A percentile compares a stretch with the other conserved stretches of the same genome.
These are phyloP conservation scores for Peromyscus leucopus DNA, from an alignment of 2,113 vertebrate species.

Conservation along the genomic window DNA sequence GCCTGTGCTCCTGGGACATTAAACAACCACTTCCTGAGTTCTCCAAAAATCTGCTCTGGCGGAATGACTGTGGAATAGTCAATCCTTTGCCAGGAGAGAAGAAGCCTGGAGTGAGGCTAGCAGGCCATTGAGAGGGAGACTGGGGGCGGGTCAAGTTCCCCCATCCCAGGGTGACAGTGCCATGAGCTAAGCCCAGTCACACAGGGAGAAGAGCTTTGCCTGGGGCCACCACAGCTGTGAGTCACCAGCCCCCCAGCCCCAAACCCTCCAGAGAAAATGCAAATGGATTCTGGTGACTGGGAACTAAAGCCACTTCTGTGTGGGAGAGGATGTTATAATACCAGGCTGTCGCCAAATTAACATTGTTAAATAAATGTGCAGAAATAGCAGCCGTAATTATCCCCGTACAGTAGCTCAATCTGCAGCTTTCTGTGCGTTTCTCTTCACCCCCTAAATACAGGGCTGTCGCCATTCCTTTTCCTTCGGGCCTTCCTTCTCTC, in stretches of 20 bases:
- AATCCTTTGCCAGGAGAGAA: neutral
- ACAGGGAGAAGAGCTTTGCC: neutral
- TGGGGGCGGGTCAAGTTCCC: accelerated
- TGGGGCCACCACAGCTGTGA: neutral
- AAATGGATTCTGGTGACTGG: conserved; percentile 59
- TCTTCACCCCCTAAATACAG: conserved; percentile 25
- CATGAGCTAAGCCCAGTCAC: neutral
- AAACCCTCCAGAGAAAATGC: conserved; percentile 59
- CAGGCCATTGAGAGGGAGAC: neutral
- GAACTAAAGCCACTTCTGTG: conserved; percentile 65
- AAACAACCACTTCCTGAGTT: neutral
- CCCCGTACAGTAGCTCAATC: conserved; percentile 47
- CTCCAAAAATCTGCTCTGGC: neutral
- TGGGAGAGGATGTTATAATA: conserved; percentile 79
- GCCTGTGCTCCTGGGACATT: neutral
- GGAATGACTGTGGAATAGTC: neutral
- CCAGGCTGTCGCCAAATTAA: conserved; percentile 76
- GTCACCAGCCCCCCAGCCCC: conserved; percentile 37
- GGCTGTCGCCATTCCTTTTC: neutral
- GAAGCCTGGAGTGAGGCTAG: neutral
- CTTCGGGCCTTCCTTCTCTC: neutral
- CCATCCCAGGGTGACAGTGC: accelerated
- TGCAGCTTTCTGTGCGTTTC: neutral
- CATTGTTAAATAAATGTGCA: conserved; percentile 69
- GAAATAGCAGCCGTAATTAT: conserved; percentile 79